phyloP scores from a whole-genome alignment of 2,888 invertebrate species.

The Luffia ferchaultella region DNA sequence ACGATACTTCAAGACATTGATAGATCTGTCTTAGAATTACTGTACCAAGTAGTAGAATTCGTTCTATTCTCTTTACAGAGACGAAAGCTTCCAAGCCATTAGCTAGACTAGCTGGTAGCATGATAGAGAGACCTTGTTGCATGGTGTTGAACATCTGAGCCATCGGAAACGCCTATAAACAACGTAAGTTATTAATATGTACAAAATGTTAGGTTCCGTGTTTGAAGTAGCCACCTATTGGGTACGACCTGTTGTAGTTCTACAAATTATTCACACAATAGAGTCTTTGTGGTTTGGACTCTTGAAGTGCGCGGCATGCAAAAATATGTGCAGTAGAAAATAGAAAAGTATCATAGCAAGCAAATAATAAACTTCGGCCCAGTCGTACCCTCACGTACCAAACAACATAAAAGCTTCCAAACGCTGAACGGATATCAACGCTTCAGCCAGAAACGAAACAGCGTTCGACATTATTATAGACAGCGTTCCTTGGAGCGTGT shows the following conservation, averaged over 20 bases:
- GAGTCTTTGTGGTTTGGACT: slow-evolving; percentile 31
- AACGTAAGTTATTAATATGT: neutral
- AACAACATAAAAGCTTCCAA: slow-evolving; percentile 67
- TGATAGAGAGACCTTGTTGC: slow-evolving; percentile 66
- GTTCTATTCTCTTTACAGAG: slow-evolving; percentile 66
- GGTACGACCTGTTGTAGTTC: slow-evolving; percentile 6
- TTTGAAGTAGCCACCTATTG: neutral
- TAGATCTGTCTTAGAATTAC: slow-evolving; percentile 27
- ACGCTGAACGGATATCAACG: slow-evolving; percentile 66
- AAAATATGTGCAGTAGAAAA: too few relatives aligned
- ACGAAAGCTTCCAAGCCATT: slow-evolving; percentile 64
- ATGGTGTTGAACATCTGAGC: slow-evolving; percentile 80
- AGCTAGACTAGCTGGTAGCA: slow-evolving; percentile 60
- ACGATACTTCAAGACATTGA: neutral
- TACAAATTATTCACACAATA: slow-evolving; percentile 18
- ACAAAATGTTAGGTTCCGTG: neutral
- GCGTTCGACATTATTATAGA: slow-evolving; percentile 70
- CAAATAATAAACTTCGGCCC: too few relatives aligned
- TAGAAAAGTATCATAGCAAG: too few relatives aligned
- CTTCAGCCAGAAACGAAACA: slow-evolving; percentile 67
- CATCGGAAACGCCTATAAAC: slow-evolving; percentile 72
- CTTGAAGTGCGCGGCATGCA: slow-evolving; percentile 15
- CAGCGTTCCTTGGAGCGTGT: slow-evolving; percentile 68
- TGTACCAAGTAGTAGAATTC: slow-evolving; percentile 64
- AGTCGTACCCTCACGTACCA: slow-evolving; percentile 47